A percentile compares a stretch with the other conserved stretches of the same genome.
phyloP scores from a whole-genome alignment of 2,888 invertebrate species.

The Hemithea aestivaria region DNA sequence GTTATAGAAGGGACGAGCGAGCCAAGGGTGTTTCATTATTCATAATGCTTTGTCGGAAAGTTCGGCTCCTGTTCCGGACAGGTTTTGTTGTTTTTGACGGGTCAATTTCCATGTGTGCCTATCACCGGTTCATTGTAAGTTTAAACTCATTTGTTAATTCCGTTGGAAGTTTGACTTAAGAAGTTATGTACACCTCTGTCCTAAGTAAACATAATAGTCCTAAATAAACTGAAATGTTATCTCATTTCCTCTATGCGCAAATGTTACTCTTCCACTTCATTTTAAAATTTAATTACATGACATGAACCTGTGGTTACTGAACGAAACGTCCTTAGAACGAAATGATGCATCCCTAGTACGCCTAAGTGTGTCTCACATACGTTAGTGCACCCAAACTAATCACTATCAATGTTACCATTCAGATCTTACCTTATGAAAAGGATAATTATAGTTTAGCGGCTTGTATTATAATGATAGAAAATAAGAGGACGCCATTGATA shows the following conservation, averaged over 20 bases:
- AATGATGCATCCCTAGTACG: too few relatives aligned
- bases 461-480: too few relatives aligned
- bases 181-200: slow-evolving; percentile 15
- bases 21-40: slow-evolving; percentile 71
- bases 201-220: slow-evolving; percentile 27
- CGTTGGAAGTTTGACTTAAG: slow-evolving; percentile 12
- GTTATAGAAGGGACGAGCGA: slow-evolving; percentile 40
- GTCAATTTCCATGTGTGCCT: slow-evolving; percentile 34
- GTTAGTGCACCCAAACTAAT: too few relatives aligned
- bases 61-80: slow-evolving; percentile 55
- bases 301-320: too few relatives aligned
- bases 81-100: slow-evolving; percentile 62
- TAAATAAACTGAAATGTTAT: slow-evolving; percentile 22
- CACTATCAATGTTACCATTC: too few relatives aligned
- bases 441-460: too few relatives aligned
- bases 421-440: too few relatives aligned
- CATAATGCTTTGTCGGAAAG: slow-evolving; percentile 70
- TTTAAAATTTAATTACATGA: slow-evolving; percentile 31
- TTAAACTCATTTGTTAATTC: slow-evolving; percentile 20
- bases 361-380: too few relatives aligned
- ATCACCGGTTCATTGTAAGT: slow-evolving; percentile 15
- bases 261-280: slow-evolving; percentile 15
- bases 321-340: too few relatives aligned
- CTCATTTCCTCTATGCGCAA: slow-evolving; percentile 10
- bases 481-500: too few relatives aligned